Conservation (phyloP, 2,797 vertebrate genomes). For the Propithecus deckenii region DNA sequence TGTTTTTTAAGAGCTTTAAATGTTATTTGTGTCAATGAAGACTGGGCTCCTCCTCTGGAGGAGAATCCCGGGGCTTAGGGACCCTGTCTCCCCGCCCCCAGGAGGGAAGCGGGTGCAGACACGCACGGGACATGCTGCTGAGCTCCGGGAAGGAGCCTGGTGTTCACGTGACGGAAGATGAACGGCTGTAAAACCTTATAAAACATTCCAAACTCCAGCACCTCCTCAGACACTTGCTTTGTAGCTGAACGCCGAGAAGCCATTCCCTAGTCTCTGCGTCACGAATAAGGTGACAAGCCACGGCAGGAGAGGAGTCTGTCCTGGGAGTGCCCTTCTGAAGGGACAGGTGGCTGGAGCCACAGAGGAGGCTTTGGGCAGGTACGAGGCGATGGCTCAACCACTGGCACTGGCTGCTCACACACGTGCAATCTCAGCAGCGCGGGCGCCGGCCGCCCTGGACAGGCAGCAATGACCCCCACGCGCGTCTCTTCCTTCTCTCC, state of each 20-base stretch:
- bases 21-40: not conserved
- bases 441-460: fast-evolving
- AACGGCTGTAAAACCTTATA: fast-evolving
- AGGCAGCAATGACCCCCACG: fast-evolving
- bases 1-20: not conserved
- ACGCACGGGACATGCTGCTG: fast-evolving
- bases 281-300: not conserved
- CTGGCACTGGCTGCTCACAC: not conserved
- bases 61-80: not conserved
- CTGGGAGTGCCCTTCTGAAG: not conserved
- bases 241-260: not conserved
- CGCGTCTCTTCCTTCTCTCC: not conserved
- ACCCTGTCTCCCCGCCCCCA: fast-evolving
- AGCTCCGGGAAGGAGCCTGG: fast-evolving
- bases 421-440: fast-evolving
- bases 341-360: not conserved
- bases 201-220: not conserved
- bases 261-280: not conserved
- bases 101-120: fast-evolving
- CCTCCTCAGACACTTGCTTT: fast-evolving
- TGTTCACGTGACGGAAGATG: fast-evolving
- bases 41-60: not conserved
- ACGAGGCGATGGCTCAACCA: fast-evolving
- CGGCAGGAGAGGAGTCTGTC: not conserved
- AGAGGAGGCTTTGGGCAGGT: not conserved